Evolutionary conservation across 2,113 vertebrate species (phyloP).

Genomic region (Notarius quadriscutis): DNA sequence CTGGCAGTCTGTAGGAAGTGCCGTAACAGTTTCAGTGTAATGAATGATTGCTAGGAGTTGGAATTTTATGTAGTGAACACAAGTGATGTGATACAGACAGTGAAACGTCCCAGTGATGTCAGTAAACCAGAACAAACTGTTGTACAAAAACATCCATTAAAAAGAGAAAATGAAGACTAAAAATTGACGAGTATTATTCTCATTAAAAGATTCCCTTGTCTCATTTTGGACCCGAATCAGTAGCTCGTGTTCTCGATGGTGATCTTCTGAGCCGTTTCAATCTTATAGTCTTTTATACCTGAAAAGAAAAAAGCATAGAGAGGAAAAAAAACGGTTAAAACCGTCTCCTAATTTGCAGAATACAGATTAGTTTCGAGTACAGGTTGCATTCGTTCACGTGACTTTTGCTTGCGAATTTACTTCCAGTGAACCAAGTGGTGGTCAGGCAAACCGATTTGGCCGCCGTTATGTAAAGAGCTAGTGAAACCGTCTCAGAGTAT

Average conservation of each 20-base stretch:
- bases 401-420: too few species aligned
- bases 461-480: too few species aligned
- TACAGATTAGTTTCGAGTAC: not conserved
- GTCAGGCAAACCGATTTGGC: too few species aligned
- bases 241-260: constrained; percentile 74
- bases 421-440: too few species aligned
- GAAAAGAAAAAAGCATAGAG: constrained; percentile 3
- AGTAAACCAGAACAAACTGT: too few species aligned
- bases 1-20: not conserved
- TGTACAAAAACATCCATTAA: not conserved
- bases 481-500: too few species aligned
- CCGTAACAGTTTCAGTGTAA: not conserved
- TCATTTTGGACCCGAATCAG: constrained; percentile 49
- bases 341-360: not conserved
- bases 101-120: not conserved
- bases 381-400: too few species aligned
- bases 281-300: constrained; percentile 85
- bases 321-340: constrained; percentile 34
- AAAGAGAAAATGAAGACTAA: not conserved
- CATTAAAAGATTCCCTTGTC: not conserved
- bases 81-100: not conserved
- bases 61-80: not conserved
- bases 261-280: constrained; percentile 71
- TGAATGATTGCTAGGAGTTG: too few species aligned
- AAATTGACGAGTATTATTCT: not conserved